phyloP scores from a whole-genome alignment of 1,140 invertebrate genomes.

The Scylla paramamosain region DNA sequence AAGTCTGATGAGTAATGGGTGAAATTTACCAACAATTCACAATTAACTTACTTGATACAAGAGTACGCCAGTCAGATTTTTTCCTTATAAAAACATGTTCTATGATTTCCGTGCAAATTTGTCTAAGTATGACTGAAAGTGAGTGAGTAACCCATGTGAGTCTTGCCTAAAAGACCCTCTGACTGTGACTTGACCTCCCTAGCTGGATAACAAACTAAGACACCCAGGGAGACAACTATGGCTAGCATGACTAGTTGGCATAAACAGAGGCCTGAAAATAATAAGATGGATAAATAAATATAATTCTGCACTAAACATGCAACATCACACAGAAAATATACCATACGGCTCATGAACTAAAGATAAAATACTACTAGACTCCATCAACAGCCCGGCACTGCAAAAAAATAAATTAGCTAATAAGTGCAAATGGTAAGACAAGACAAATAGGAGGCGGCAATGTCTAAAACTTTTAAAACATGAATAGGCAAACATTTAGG shows the following conservation, averaged over 20 bases:
- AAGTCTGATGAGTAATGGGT: no score
- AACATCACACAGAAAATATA: conserved; percentile 71
- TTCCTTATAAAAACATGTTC: not conserved
- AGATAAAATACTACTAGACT: conserved; percentile 67
- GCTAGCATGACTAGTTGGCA: conserved; percentile 62
- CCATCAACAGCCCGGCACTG: conserved; percentile 66
- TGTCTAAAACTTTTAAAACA: conserved; percentile 70
- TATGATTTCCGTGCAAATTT: not conserved
- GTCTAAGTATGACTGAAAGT: not conserved
- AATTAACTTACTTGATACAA: no score
- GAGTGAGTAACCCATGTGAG: not conserved
- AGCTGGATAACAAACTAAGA: not conserved
- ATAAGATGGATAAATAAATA: conserved; percentile 42
- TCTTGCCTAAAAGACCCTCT: not conserved
- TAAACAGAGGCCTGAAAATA: conserved; percentile 64
- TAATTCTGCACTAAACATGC: conserved; percentile 71
- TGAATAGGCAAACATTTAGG: conserved; percentile 74
- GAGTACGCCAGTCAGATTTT: not conserved
- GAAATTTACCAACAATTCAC: no score
- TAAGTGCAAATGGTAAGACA: conserved; percentile 76
- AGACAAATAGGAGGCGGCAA: conserved; percentile 73
- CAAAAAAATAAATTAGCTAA: conserved; percentile 71
- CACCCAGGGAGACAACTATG: conserved; percentile 56
- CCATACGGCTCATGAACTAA: conserved; percentile 50
- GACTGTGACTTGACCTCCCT: not conserved